A percentile compares a stretch with the other conserved stretches of the same genome.
Conservation (phyloP, 2,888 invertebrate genomes). For the Liopterus haemorrhoidalis region DNA sequence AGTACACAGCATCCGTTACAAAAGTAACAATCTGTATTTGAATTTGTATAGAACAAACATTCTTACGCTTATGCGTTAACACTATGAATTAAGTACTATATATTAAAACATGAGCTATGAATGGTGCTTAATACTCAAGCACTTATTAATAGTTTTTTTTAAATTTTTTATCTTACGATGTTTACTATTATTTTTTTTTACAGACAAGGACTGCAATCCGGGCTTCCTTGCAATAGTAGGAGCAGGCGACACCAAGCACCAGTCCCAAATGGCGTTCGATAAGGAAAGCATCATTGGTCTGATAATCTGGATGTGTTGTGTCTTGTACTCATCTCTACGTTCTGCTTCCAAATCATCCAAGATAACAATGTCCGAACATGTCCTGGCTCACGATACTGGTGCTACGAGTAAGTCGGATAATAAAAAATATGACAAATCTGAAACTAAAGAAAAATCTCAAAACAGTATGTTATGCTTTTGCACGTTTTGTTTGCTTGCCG, state of each 20-base stretch:
- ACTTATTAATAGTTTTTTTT: constrained; percentile 3
- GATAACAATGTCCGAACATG: constrained; percentile 79
- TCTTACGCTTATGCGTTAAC: too few relatives aligned
- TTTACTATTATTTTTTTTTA: too few relatives aligned
- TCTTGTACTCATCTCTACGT: constrained; percentile 91
- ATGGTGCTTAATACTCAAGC: too few relatives aligned
- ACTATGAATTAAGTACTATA: not conserved
- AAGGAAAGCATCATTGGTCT: constrained; percentile 89
- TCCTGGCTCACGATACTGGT: constrained; percentile 65
- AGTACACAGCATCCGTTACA: not conserved
- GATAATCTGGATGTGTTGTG: constrained; percentile 88
- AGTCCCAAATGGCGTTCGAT: constrained; percentile 61
- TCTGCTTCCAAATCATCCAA: constrained; percentile 91
- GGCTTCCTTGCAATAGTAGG: constrained; percentile 53
- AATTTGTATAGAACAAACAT: too few relatives aligned
- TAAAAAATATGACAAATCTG: too few relatives aligned
- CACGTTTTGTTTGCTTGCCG: constrained; percentile 25
- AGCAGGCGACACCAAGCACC: constrained; percentile 33
- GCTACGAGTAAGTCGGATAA: too few relatives aligned
- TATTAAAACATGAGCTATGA: not conserved
- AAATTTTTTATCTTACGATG: not conserved
- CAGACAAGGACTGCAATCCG: constrained; percentile 73
- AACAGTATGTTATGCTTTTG: too few relatives aligned
- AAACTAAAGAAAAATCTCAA: too few relatives aligned
- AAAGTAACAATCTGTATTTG: not conserved